Conservation (phyloP, 2,113 vertebrate genomes). For the Ceyx cyanopectus region DNA sequence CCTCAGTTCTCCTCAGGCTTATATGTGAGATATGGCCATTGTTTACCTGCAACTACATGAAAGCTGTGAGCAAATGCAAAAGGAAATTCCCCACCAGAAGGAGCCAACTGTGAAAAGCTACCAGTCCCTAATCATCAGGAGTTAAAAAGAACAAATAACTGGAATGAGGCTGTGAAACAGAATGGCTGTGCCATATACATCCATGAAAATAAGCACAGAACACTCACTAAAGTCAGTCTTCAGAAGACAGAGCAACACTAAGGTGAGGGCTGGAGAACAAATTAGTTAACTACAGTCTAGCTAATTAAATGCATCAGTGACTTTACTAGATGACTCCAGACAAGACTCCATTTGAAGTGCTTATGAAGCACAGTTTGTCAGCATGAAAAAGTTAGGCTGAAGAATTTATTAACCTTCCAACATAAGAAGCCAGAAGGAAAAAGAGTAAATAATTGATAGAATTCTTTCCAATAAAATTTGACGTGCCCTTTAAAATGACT, state of each 20-base stretch:
- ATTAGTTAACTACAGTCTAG: conserved; percentile 22
- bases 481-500: background rate
- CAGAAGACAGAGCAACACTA: background rate
- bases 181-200: background rate
- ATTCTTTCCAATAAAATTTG: background rate
- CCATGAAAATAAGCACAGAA: background rate
- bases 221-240: background rate
- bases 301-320: conserved; percentile 10
- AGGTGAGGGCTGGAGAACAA: background rate
- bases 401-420: background rate
- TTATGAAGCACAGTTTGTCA: background rate
- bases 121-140: background rate
- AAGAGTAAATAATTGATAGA: background rate
- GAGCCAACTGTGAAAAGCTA: background rate
- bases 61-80: background rate
- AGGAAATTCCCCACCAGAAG: background rate
- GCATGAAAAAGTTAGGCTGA: background rate
- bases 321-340: background rate
- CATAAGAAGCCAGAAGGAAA: background rate
- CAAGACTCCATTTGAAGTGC: background rate
- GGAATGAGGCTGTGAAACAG: background rate
- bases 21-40: background rate
- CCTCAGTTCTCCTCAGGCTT: background rate
- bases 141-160: background rate
- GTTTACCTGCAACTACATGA: background rate